These are phyloP conservation scores for Stomatorhinus walkeri DNA, from an alignment of 2,797 vertebrate genomes.

Conservation along the genomic window DNA sequence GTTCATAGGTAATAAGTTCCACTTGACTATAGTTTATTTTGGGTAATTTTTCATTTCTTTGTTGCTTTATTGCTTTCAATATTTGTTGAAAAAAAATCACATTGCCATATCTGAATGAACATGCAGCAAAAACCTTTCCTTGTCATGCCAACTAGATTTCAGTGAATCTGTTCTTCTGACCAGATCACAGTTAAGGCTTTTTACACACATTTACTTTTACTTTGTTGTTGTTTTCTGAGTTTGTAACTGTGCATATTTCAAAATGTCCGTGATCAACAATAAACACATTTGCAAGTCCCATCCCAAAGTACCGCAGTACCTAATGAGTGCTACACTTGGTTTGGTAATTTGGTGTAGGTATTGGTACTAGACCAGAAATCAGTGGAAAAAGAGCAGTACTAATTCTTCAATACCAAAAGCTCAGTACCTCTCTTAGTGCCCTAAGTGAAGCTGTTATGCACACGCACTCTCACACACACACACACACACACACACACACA, in stretches of 20 bases:
- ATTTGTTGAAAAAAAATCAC: not conserved
- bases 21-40: not conserved
- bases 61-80: not conserved
- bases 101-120: not conserved
- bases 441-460: not conserved
- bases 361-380: not conserved
- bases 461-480: not conserved
- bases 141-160: not conserved
- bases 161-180: not conserved
- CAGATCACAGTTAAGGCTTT: not conserved
- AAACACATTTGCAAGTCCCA: too few species aligned
- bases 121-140: not conserved
- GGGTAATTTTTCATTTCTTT: not conserved
- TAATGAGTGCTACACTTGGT: not conserved
- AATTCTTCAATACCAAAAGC: not conserved
- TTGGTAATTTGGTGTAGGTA: not conserved
- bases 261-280: not conserved
- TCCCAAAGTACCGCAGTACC: not conserved
- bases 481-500: not conserved
- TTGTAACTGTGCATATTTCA: not conserved
- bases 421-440: not conserved
- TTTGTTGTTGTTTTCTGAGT: not conserved
- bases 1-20: not conserved
- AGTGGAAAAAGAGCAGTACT: not conserved
- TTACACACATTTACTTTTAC: not conserved